Conservation (phyloP, 2,888 invertebrate genomes). For the Hirtodrosophila alboralis region DNA sequence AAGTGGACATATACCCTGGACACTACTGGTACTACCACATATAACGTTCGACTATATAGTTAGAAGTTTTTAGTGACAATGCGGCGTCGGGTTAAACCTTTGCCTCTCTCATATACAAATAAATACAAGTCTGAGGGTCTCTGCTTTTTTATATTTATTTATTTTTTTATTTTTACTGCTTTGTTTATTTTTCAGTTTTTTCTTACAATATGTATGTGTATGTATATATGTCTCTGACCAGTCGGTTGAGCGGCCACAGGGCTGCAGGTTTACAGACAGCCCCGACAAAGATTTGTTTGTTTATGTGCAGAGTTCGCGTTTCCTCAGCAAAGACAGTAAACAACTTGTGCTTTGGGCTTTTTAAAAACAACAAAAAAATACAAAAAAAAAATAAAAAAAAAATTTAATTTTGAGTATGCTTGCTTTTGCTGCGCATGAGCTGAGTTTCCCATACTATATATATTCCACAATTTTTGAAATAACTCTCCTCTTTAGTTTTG, state of each 20-base stretch:
- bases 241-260: slow-evolving; percentile 15
- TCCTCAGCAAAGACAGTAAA: slow-evolving; percentile 48
- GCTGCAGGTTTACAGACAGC: slow-evolving; percentile 23
- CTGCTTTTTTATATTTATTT: slow-evolving; percentile 5
- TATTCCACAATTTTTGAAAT: too few species aligned
- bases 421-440: slow-evolving; percentile 49
- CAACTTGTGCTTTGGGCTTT: slow-evolving; percentile 47
- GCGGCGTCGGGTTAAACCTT: slow-evolving; percentile 19
- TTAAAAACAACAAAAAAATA: slow-evolving; percentile 19
- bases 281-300: slow-evolving; percentile 57
- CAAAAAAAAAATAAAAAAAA: neutral
- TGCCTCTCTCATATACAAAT: neutral
- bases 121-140: slow-evolving; percentile 2
- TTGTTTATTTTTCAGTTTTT: slow-evolving; percentile 36
- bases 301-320: slow-evolving; percentile 54
- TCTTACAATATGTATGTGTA: slow-evolving; percentile 2
- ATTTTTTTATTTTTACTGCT: slow-evolving; percentile 25
- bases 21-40: too few species aligned
- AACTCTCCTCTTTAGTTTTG: too few species aligned
- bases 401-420: slow-evolving; percentile 17
- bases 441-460: slow-evolving; percentile 40
- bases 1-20: too few species aligned
- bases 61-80: slow-evolving; percentile 21
- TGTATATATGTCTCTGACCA: slow-evolving; percentile 25
- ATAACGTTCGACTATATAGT: neutral